Evolutionary conservation across 2,888 invertebrate species (phyloP), one percentile per base, ranked within the genome.

Genomic region (Phytoseiulus persimilis): DNA sequence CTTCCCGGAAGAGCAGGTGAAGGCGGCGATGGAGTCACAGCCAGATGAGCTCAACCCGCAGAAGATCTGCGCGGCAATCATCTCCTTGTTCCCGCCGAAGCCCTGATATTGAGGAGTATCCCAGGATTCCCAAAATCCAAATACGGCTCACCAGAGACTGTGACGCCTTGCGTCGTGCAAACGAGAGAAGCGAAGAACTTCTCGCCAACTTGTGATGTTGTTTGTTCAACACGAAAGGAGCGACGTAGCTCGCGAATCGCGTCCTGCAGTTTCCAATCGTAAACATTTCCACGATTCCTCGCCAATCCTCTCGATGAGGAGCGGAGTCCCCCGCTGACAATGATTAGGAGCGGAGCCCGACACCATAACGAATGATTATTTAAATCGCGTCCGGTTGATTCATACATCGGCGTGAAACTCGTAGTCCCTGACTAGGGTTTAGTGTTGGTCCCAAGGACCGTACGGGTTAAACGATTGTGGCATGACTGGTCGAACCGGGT

Each of bases 31-130:
- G 96, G 95, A 95, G 91, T 94, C 95, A 91, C 95, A 96, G 93
- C 98, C 98, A 0, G 96, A 96, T 89, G 97, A 97, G 93, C 96
- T 95, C 33, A 96, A 97, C 93, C 95, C 97, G 18, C 96, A 97
- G 93, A 95, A 95, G 91, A 96, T 98, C 92, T 97, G 97, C 93
- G 96, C 96, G 83, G 95, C 96, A 91, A 96, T 97, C 91, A 93
- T 97, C 91, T 94, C 95, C 90, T 95, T 96, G 94, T 96, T 95
- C 92, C 93, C 5, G 18, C 45, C 87, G 45, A 87, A 33, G 31
- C 33, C 87, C n/a, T 87, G 45, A 33, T 39, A 5, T 32, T 9
- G 18, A n/a, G 28, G 18, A 84, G 3, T 84, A 11, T 46, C 18
- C 65, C 65, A 2, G 65, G 18, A 2, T 65, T 28, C 2, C 65